phyloP scores from a whole-genome alignment of 2,113 vertebrate genomes.

The Puffinus mauretanicus region DNA sequence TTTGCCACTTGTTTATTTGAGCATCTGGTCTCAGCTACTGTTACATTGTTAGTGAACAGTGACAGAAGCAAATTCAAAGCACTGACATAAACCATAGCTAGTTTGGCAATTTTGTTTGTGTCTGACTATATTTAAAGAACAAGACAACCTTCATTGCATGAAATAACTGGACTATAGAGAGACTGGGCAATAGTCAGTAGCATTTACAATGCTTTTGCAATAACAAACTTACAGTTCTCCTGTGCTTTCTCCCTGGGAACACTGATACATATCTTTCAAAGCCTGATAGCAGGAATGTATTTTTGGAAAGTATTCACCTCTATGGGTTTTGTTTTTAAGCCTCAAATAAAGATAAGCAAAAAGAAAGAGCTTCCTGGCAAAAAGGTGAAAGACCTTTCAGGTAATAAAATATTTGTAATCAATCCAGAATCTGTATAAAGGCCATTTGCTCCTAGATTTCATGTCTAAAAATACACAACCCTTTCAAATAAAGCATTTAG shows the following conservation, averaged over 20 bases:
- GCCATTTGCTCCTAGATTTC: background rate
- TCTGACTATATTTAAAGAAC: background rate
- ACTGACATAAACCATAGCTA: background rate
- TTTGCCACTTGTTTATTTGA: background rate
- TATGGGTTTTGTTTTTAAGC: background rate
- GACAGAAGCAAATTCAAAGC: background rate
- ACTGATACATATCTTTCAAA: background rate
- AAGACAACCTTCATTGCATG: background rate
- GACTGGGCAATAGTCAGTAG: background rate
- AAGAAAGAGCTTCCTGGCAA: background rate
- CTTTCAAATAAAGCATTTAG: background rate
- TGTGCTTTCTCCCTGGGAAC: background rate
- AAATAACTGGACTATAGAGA: background rate
- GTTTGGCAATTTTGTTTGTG: background rate
- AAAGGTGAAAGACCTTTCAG: background rate
- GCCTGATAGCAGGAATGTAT: background rate
- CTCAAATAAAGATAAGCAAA: background rate
- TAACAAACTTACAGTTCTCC: background rate
- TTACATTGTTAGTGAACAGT: background rate
- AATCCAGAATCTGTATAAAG: background rate
- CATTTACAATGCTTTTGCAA: background rate
- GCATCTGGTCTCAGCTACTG: slow-evolving; percentile 13
- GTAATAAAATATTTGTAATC: background rate
- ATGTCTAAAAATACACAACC: background rate
- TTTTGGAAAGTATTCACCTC: background rate